Evolutionary conservation across 1,140 invertebrate genomes (phyloP).

Genomic region (Macrotrachela quadricornifera): DNA sequence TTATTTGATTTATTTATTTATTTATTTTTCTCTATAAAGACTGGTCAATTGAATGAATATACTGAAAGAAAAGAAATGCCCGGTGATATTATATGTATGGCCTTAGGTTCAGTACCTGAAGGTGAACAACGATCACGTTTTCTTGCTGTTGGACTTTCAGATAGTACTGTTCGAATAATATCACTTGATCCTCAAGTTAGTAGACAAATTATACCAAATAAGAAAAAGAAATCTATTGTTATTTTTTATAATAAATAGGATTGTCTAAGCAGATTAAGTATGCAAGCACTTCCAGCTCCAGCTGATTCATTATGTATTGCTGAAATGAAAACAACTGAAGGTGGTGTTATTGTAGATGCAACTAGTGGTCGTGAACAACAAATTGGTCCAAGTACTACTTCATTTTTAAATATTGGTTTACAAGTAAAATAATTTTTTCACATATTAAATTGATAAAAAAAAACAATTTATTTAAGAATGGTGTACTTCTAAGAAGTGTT

Average conservation of each 20-base stretch:
- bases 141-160: conserved; percentile 78
- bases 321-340: conserved; percentile 45
- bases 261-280: conserved; percentile 70
- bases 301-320: conserved; percentile 90
- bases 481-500: conserved; percentile 75
- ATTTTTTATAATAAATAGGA: conserved; percentile 33
- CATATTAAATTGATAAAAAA: neutral
- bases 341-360: neutral
- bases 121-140: conserved; percentile 89
- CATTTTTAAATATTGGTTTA: conserved; percentile 91
- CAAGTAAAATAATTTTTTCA: conserved; percentile 22
- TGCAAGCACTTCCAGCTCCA: conserved; percentile 84
- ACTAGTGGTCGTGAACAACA: conserved; percentile 28
- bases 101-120: conserved; percentile 69
- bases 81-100: conserved; percentile 93
- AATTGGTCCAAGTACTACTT: conserved; percentile 31
- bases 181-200: conserved; percentile 77
- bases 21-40: conserved; percentile 34
- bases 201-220: conserved; percentile 34
- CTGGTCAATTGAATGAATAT: conserved; percentile 86
- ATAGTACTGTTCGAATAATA: conserved; percentile 90
- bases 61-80: conserved; percentile 88
- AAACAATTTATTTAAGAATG: conserved; percentile 56
- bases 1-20: conserved; percentile 34
- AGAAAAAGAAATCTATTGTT: neutral